Percentiles rank a stretch among this genome's conserved stretches.
Evolutionary conservation across 2,888 invertebrate genomes (phyloP).

Genomic region (Phalera bucephala): DNA sequence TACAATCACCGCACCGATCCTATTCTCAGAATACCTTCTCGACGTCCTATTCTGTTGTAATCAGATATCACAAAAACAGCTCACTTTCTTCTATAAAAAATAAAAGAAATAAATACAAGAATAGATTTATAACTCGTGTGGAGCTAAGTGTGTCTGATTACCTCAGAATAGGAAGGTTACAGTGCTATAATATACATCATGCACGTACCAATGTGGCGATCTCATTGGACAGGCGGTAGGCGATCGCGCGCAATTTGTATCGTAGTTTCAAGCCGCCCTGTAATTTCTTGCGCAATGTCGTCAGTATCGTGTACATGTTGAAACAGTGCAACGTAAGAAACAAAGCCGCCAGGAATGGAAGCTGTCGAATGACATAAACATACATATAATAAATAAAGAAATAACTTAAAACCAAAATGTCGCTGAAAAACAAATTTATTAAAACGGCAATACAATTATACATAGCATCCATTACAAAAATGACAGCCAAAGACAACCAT

Average conservation of each 20-base stretch:
- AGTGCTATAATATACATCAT: slow-evolving; percentile 18
- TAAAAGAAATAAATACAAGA: too few relatives aligned
- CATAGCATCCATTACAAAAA: slow-evolving; percentile 38
- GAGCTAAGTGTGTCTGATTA: slow-evolving; percentile 17
- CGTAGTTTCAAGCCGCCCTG: slow-evolving; percentile 82
- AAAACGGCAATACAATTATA: slow-evolving; percentile 46
- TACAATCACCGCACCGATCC: too few relatives aligned
- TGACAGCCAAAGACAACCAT: slow-evolving; percentile 34
- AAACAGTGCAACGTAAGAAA: slow-evolving; percentile 95
- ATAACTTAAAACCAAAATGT: slow-evolving; percentile 38
- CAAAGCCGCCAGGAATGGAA: slow-evolving; percentile 90
- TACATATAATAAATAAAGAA: too few relatives aligned
- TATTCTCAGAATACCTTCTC: too few relatives aligned
- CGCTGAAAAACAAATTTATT: slow-evolving; percentile 69
- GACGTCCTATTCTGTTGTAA: too few relatives aligned
- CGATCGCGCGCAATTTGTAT: slow-evolving; percentile 82
- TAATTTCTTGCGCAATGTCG: slow-evolving; percentile 94
- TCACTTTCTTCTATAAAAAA: too few relatives aligned
- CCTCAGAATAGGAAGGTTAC: slow-evolving; percentile 18
- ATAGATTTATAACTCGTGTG: too few relatives aligned
- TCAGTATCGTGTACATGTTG: slow-evolving; percentile 93
- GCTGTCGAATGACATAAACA: slow-evolving; percentile 80
- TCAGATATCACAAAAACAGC: too few relatives aligned
- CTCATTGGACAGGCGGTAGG: slow-evolving; percentile 73
- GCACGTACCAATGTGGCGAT: slow-evolving; percentile 72